Evolutionary conservation across 2,113 vertebrate genomes (phyloP), one percentile per base, ranked within the genome.

Genomic region (Typhlomys cinereus): DNA sequence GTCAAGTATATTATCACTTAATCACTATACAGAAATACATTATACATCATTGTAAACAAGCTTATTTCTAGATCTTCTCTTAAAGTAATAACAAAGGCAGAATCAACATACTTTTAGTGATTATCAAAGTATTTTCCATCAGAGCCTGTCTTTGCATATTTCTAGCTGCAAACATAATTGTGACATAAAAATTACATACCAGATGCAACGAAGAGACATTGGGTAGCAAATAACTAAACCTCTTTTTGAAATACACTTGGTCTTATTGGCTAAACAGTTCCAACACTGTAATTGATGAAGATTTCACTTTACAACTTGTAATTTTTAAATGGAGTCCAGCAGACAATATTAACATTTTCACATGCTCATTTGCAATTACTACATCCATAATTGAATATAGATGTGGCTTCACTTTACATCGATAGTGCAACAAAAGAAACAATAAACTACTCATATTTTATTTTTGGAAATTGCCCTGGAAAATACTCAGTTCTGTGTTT

Each of bases 31-130:
- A 85, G 46, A 34, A n/a, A n/a, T n/a, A n/a, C n/a, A 88, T 66
- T 92, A 73, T 69, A 95, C 70, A 57, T 94, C 64, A 94, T 87
- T 82, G 29, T 79, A 97, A 96, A 93, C 70, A 95, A 88, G 36
- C 2, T 70, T 41, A 23, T 8, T 44, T 70, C 44, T 59, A 78
- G 71, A 20, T 14, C 17, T 84, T 39, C 94, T 93, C 54, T 25
- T 12, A 29, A 93, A 88, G 27, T 44, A 66, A 44, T 88, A 85
- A 34, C 66, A 71, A 85, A 52, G 34, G 1, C 1, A 88, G 23
- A 10, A 21, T 44, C 8, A 27, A 62, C 95, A 20, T 69, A 94
- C 71, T n/a, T 36, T 84, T 90, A 50, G 6, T 25, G 31, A 79
- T 59, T 82, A 92, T 20, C 15, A 78, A 67, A 64, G 4, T 73